Conservation (phyloP, 2,113 vertebrate species). For the Saccopteryx bilineata region DNA sequence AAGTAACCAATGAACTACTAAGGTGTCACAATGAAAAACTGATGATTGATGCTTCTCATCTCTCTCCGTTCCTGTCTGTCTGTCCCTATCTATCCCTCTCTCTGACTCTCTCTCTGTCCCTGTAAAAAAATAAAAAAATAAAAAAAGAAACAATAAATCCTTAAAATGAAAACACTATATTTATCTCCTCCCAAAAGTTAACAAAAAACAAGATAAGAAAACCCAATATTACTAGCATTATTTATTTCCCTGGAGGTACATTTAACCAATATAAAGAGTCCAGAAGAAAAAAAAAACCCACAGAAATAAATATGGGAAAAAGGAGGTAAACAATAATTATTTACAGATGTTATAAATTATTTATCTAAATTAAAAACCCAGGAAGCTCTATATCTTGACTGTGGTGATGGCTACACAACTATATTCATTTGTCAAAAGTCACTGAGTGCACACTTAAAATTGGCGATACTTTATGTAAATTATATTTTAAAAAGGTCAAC, state of each 20-base stretch:
- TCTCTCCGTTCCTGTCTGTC: too few relatives aligned
- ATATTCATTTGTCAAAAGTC: neutral
- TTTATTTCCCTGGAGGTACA: neutral
- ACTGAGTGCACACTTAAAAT: neutral
- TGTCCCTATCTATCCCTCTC: too few relatives aligned
- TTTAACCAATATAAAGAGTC: neutral
- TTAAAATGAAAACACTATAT: neutral
- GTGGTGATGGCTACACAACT: neutral
- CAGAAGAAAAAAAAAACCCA: neutral
- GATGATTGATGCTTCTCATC: too few relatives aligned
- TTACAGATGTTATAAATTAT: neutral
- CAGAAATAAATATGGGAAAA: neutral
- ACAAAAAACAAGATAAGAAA: neutral
- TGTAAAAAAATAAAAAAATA: neutral
- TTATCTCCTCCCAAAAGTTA: neutral
- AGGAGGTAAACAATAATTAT: neutral
- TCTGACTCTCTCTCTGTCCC: too few relatives aligned
- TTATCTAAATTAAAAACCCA: neutral
- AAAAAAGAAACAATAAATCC: neutral
- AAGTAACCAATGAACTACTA: too few relatives aligned
- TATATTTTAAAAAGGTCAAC: neutral
- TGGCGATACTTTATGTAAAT: neutral
- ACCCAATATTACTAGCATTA: neutral
- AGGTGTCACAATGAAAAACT: too few relatives aligned
- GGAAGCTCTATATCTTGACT: neutral